Base-by-base conservation (phyloP, 2,888 invertebrate species). In the Macropis europaea region DNA sequence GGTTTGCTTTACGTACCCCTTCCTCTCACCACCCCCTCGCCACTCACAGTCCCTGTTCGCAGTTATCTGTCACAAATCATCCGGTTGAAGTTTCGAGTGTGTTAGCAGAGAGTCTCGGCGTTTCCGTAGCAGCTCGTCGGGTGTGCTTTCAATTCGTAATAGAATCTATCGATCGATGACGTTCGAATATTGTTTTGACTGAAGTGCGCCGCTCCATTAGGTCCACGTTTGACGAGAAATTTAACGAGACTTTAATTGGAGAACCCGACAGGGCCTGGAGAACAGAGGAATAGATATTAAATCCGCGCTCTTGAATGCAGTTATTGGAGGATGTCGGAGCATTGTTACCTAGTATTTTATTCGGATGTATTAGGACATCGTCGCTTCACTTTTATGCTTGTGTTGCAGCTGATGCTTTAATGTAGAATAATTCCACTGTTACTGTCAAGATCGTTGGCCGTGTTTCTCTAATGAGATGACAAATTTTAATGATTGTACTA, bases 91-190 rank as follows among this genome's bases (percentile, higher is more conserved):
- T 56, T 56, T 62, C 43, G 36, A 45, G 36, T 3, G 15, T 22
- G 13, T 13, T 9, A 1, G 22, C 9, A 15, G 54, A 24, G 34
- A 56, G 36, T 56, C 56, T 13, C 43, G 43, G 19, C 28, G 5
- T 36, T 45, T 56, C 36, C n/a, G n/a, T n/a, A 34, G n/a, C 15
- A 11, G 22, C 45, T 13, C 26, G 24, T 26, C 13, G 11, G 13
- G 13, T 45, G 28, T 11, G 45, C 22, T 62, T 38, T 45, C 45
- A 19, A 24, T n/a, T 30, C 19, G 19, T 34, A 40, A 40, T 59
- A 26, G 48, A 64, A 59, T 42, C 30, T 38, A 24, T 32, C 24
- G 38, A 59, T 59, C 64, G 48, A 48, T 64, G 24, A 13, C 32
- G 26, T 34, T 32, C 19, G 40, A 47, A 59, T 48, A 26, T 48